These are phyloP conservation scores for Macrosiphum euphorbiae DNA, from an alignment of 2,888 invertebrate genomes.

Conservation along the genomic window DNA sequence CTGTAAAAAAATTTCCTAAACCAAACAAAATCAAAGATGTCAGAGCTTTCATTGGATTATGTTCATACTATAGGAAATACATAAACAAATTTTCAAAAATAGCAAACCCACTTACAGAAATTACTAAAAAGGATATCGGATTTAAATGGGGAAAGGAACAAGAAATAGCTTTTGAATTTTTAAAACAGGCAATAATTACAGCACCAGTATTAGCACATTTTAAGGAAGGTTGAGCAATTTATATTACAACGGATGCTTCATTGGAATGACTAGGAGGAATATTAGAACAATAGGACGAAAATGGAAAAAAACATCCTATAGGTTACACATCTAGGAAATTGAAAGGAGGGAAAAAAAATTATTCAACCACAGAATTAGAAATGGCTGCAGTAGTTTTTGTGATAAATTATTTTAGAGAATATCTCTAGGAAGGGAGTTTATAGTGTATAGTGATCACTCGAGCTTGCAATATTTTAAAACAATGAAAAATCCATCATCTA, in stretches of 20 bases:
- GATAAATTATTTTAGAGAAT: too few species aligned
- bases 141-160: background rate
- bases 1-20: too few species aligned
- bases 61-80: background rate
- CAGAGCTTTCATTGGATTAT: too few species aligned
- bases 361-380: too few species aligned
- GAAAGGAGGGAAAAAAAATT: background rate
- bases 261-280: background rate
- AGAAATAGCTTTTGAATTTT: background rate
- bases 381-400: too few species aligned
- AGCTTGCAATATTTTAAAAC: too few species aligned
- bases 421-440: too few species aligned
- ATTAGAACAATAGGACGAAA: background rate
- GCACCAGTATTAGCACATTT: background rate
- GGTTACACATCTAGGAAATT: background rate
- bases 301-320: background rate
- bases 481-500: too few species aligned
- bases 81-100: background rate
- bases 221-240: constrained; percentile 5
- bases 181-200: background rate
- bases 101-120: background rate
- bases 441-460: too few species aligned
- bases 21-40: too few species aligned
- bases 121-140: background rate
- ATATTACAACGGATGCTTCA: background rate